These are phyloP conservation scores for Myzus persicae DNA, from an alignment of 1,140 invertebrate genomes.

Conservation along the genomic window DNA sequence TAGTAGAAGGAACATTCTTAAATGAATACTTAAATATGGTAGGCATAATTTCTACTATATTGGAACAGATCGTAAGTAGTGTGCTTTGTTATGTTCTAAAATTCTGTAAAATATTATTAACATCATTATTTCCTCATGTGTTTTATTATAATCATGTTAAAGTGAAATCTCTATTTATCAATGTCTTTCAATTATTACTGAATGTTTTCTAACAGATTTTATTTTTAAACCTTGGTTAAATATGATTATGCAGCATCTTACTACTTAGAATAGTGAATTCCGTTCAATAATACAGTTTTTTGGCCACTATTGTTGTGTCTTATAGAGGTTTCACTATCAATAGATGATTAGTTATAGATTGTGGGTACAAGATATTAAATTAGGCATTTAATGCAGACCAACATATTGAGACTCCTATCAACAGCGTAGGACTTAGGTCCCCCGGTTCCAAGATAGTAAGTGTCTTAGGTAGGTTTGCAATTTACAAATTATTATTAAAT, in stretches of 20 bases:
- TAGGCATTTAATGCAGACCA: constrained; percentile 52
- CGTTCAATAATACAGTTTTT: not conserved
- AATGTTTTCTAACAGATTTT: not conserved
- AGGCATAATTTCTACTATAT: constrained; percentile 42
- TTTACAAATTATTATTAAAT: constrained; percentile 36
- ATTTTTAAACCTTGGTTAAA: not conserved
- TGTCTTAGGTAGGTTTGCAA: constrained; percentile 43
- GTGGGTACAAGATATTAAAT: constrained; percentile 42
- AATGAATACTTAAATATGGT: constrained; percentile 1
- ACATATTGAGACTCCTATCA: constrained; percentile 51
- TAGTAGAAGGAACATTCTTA: constrained; percentile 18
- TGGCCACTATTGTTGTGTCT: not conserved
- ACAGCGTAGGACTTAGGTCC: constrained; percentile 50
- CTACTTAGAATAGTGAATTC: not conserved
- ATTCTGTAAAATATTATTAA: constrained; percentile 42
- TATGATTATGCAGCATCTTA: not conserved
- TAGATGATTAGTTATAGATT: constrained; percentile 41
- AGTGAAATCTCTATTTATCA: constrained; percentile 29
- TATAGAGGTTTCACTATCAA: constrained; percentile 40
- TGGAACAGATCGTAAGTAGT: constrained; percentile 54
- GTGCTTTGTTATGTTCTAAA: constrained; percentile 33
- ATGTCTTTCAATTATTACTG: not conserved
- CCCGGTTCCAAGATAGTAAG: constrained; percentile 52
- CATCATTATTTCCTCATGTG: not conserved
- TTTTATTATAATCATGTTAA: constrained; percentile 15